Percentiles rank a stretch among this genome's conserved stretches.
Conservation (phyloP, 1,140 invertebrate genomes). For the Ditylenchus dipsaci region DNA sequence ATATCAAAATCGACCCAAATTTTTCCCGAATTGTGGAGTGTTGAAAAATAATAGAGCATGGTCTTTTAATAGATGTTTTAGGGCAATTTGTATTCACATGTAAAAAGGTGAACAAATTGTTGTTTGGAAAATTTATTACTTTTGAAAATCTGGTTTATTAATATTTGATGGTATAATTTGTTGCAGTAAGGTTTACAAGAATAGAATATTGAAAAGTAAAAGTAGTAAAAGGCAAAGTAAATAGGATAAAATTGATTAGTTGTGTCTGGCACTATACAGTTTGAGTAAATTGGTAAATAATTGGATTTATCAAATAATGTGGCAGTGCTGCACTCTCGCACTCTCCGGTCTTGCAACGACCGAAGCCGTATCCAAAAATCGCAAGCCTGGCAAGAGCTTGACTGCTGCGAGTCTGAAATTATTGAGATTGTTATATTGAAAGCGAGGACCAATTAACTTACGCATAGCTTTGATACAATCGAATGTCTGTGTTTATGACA, state of each 20-base stretch:
- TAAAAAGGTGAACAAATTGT: no score
- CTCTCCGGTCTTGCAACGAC: not conserved
- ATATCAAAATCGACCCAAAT: no score
- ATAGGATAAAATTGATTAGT: not conserved
- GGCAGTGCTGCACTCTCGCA: not conserved
- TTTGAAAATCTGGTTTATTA: no score
- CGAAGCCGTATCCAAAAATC: conserved; percentile 1
- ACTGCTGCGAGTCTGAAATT: not conserved
- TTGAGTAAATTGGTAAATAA: not conserved
- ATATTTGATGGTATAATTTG: not conserved
- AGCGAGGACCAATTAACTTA: conserved; percentile 1
- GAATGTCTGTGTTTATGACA: conserved; percentile 15
- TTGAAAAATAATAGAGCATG: no score
- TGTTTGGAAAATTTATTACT: no score
- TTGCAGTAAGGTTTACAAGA: not conserved
- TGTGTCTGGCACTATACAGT: not conserved
- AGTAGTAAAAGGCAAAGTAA: not conserved
- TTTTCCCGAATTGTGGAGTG: no score
- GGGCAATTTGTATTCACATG: no score
- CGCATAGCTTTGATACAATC: conserved; percentile 20
- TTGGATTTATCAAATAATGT: not conserved
- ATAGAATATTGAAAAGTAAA: not conserved
- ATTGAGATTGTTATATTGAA: not conserved
- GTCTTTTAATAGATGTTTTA: no score
- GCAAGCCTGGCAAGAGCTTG: not conserved